Conservation (phyloP, 2,888 invertebrate species). For the Yponomeuta sedellus region DNA sequence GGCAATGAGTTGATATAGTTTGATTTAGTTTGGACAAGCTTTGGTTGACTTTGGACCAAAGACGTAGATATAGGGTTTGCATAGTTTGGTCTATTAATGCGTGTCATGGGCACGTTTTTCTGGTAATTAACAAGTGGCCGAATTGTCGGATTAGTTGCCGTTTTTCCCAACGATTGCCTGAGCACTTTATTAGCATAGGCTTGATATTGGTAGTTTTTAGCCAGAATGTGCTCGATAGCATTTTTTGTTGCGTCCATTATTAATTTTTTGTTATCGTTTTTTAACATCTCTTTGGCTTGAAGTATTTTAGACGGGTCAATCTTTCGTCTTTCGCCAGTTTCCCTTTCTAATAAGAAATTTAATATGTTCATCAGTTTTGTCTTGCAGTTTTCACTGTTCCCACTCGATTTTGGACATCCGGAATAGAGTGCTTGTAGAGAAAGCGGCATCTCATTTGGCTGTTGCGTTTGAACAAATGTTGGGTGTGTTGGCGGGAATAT, state of each 20-base stretch:
- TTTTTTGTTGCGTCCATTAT: neutral
- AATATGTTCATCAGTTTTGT: neutral
- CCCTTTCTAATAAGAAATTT: neutral
- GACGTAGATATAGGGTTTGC: neutral
- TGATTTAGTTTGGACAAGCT: neutral
- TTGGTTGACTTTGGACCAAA: no score
- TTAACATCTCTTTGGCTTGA: constrained; percentile 1
- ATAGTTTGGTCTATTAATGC: neutral
- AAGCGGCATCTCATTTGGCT: constrained; percentile 1
- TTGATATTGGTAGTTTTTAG: neutral
- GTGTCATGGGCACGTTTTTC: no score
- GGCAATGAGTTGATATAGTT: neutral
- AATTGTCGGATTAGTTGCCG: neutral
- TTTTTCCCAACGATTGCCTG: neutral
- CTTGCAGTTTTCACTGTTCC: neutral
- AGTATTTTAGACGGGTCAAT: neutral
- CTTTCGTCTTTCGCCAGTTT: neutral
- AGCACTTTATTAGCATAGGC: neutral
- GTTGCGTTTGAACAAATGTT: neutral
- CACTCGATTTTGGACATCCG: neutral
- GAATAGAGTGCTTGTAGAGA: constrained; percentile 4
- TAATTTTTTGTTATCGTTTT: neutral
- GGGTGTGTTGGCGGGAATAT: constrained; percentile 5
- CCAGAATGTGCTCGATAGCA: neutral
- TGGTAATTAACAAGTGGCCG: neutral